A percentile compares a stretch with the other conserved stretches of the same genome.
phyloP scores from a whole-genome alignment of 1,140 invertebrate genomes.

The Heliothis virescens region DNA sequence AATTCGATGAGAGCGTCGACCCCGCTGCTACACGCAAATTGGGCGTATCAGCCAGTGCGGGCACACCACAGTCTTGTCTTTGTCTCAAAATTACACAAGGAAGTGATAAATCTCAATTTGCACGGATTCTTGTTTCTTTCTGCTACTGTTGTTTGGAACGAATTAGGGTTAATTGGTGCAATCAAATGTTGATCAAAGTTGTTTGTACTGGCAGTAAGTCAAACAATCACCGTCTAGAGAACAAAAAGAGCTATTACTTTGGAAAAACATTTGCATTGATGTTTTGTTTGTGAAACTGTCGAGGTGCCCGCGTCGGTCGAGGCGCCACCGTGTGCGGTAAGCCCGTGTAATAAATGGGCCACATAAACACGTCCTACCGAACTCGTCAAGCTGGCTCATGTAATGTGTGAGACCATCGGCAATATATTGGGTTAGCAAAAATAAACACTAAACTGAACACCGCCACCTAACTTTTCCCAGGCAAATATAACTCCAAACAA shows the following conservation, averaged over 20 bases:
- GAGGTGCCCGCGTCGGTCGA: not conserved
- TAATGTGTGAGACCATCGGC: not conserved
- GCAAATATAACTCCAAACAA: not conserved
- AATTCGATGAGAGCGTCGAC: constrained; percentile 26
- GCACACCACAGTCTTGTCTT: constrained; percentile 2
- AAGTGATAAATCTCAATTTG: constrained; percentile 45
- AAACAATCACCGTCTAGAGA: constrained; percentile 17
- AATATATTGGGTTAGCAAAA: not conserved
- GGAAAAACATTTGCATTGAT: not conserved
- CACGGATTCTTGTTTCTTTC: constrained; percentile 37
- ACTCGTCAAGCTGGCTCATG: not conserved
- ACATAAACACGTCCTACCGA: constrained; percentile 31
- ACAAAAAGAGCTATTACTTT: constrained; percentile 21
- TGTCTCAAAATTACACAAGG: constrained; percentile 42
- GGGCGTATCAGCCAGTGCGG: constrained; percentile 12
- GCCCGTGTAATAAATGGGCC: constrained; percentile 39
- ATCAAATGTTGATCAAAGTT: constrained; percentile 40
- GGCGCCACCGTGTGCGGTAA: not conserved
- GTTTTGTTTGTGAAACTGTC: constrained; percentile 24
- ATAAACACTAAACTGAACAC: not conserved
- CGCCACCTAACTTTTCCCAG: not conserved
- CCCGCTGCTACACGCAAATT: constrained; percentile 26
- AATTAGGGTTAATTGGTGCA: constrained; percentile 48
- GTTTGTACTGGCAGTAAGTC: constrained; percentile 11
- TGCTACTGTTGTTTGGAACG: constrained; percentile 16